Evolutionary conservation across 1,140 invertebrate genomes (phyloP).

Genomic region (Papilio xuthus): DNA sequence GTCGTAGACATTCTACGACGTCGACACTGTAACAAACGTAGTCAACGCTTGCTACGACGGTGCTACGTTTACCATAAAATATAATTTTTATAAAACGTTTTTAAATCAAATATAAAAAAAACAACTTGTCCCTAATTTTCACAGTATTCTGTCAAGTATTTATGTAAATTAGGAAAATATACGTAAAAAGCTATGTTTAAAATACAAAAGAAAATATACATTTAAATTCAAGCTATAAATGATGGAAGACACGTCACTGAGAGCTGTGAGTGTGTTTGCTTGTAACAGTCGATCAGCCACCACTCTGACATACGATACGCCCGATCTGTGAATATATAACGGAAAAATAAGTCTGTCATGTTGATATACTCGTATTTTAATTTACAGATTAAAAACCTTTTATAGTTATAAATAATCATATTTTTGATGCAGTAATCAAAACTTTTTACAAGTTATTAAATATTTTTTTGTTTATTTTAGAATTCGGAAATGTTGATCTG

Average conservation of each 20-base stretch:
- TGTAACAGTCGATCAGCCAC: slow-evolving; percentile 59
- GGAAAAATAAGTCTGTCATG: not conserved
- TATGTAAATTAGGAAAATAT: not conserved
- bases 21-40: not conserved
- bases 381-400: no score
- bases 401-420: no score
- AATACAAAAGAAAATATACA: not conserved
- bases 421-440: no score
- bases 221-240: slow-evolving; percentile 10
- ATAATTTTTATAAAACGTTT: not conserved
- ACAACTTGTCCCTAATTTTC: no score
- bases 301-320: slow-evolving; percentile 30
- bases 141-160: not conserved
- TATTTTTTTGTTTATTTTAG: no score
- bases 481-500: no score
- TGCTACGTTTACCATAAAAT: no score
- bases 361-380: not conserved
- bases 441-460: no score
- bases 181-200: no score
- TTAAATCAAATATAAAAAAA: not conserved
- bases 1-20: slow-evolving; percentile 11
- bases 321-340: not conserved
- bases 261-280: slow-evolving; percentile 58
- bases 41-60: not conserved
- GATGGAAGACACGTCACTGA: slow-evolving; percentile 14